These are phyloP conservation scores for Epizoanthus rinbou DNA, from an alignment of 92 coral and sea anemone genomes.

Conservation along the genomic window DNA sequence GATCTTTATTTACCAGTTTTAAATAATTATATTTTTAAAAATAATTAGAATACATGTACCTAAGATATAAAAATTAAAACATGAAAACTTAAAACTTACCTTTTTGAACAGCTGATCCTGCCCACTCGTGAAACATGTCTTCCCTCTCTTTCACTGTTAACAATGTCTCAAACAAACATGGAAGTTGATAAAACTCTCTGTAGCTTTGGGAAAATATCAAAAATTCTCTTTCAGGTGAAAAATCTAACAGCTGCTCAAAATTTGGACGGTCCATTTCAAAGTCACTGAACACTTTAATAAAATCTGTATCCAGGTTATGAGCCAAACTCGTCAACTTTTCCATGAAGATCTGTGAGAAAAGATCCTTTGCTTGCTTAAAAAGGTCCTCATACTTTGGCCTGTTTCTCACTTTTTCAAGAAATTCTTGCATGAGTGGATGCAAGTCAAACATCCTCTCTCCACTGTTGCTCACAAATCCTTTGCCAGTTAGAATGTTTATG, in stretches of 20 bases:
- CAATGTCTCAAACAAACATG: neutral
- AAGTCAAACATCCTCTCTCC: conserved; percentile 38
- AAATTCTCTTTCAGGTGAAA: conserved; percentile 6
- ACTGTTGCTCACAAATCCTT: neutral
- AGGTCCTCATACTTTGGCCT: conserved; percentile 4
- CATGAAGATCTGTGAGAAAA: conserved; percentile 47
- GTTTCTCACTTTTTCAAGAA: conserved; percentile 14
- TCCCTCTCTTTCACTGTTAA: neutral
- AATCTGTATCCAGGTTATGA: conserved; percentile 52
- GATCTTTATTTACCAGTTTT: no score
- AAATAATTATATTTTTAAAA: no score
- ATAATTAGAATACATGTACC: no score
- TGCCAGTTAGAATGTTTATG: neutral
- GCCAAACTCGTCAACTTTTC: conserved; percentile 37
- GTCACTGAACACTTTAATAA: conserved; percentile 32
- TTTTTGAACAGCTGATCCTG: neutral
- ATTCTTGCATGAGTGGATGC: conserved; percentile 57
- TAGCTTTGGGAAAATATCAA: neutral
- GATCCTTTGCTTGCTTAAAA: conserved; percentile 40
- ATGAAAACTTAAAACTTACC: neutral
- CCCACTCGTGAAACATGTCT: neutral
- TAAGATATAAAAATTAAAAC: no score
- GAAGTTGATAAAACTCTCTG: neutral
- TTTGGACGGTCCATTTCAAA: conserved; percentile 53
- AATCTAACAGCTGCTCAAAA: conserved; percentile 40